Conservation (phyloP, 2,888 invertebrate species). For the Amblyteles armatorius region DNA sequence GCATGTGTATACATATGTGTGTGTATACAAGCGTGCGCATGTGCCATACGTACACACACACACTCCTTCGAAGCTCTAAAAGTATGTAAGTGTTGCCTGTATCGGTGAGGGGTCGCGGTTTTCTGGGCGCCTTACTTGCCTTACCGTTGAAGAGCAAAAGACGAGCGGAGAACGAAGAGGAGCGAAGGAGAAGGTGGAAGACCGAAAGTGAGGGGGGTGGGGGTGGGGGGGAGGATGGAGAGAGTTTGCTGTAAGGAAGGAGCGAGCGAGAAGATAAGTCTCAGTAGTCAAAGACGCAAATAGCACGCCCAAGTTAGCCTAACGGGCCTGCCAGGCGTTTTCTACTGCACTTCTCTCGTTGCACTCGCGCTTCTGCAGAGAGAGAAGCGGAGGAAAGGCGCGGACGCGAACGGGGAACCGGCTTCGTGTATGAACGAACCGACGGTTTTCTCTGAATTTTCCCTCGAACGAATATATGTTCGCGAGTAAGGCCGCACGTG, state of each 20-base stretch:
- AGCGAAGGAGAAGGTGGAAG: slow-evolving; percentile 32
- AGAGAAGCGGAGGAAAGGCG: slow-evolving; percentile 58
- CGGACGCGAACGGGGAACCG: slow-evolving; percentile 37
- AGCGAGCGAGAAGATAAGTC: slow-evolving; percentile 68
- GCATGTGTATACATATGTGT: too few relatives aligned
- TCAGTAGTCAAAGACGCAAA: slow-evolving; percentile 83
- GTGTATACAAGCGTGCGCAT: neutral
- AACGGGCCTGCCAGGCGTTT: slow-evolving; percentile 78
- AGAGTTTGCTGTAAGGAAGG: slow-evolving; percentile 44
- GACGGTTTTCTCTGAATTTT: neutral
- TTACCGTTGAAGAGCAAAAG: slow-evolving; percentile 42
- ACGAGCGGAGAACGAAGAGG: slow-evolving; percentile 33
- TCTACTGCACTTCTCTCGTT: slow-evolving; percentile 52
- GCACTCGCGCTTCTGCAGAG: slow-evolving; percentile 56
- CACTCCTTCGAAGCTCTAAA: neutral
- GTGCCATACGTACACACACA: neutral
- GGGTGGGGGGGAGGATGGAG: slow-evolving; percentile 64
- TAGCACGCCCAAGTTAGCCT: slow-evolving; percentile 84
- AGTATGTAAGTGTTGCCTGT: neutral
- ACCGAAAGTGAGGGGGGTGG: slow-evolving; percentile 58
- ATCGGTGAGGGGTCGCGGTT: slow-evolving; percentile 11
- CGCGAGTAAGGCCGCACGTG: slow-evolving; percentile 40
- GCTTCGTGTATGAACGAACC: slow-evolving; percentile 17
- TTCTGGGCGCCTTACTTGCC: slow-evolving; percentile 23
- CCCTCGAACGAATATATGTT: neutral